Base-by-base conservation (phyloP, 92 coral and sea anemone species). In the Micromussa lordhowensis region DNA sequence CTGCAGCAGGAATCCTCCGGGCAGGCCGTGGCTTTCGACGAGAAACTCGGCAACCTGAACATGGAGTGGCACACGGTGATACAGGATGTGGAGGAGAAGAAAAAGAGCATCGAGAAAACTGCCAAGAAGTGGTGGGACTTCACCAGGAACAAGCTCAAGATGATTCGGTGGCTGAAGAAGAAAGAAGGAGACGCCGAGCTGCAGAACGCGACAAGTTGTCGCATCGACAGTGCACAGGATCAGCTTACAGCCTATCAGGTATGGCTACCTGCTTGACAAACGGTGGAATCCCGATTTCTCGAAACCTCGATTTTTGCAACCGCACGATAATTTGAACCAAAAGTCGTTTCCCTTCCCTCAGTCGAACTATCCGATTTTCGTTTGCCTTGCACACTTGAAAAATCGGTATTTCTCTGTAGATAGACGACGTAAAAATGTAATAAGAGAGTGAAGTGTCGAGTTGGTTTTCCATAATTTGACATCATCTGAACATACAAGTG, bases 51-150 rank as follows among this genome's bases (percentile, higher is more conserved):
- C 66, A 89, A 88, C 85, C 90, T 98, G 81, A 92, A 92, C 91
- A 89, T 91, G 81, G 98, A 96, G 44, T 98, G 99, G 99, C 91
- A 96, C 26, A 86, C 91, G 31, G 98, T 98, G 38, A 92, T 97
- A 64, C 92, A 90, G 80, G 97, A 98, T 66, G 98, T 98, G 51
- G 98, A 98, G 82, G 94, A 91, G 78, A 94, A 93, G 87, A 98
- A 96, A 87, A 88, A 86, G 73, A 88, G 96, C 55, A 96, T 98
- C 63, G 99, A 98, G 95, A 92, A 93, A 86, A 98, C 99, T 1
- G 99, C 99, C 40, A 96, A 93, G 74, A 98, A 96, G 83, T 98
- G 99, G 99, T 98, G 99, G 99, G 99, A 98, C 76, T 98, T 98
- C 88, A 98, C 99, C 48, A 90, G 99, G 58, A 98, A 98, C 79